Evolutionary conservation across 2,113 vertebrate genomes (phyloP).

Genomic region (Oxyruncus cristatus): DNA sequence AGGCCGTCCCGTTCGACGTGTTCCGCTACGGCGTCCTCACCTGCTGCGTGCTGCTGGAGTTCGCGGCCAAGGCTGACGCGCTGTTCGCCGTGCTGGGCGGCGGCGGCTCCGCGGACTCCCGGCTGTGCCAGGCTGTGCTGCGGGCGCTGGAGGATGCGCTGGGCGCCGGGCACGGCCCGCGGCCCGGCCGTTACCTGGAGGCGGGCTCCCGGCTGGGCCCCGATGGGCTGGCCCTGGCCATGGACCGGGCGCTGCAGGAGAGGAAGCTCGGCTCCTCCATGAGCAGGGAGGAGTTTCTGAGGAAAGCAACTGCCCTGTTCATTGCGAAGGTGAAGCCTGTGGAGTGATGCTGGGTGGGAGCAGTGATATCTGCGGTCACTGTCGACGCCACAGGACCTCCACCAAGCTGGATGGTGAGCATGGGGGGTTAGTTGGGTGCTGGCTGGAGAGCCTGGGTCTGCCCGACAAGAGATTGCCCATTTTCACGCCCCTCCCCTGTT

Average conservation of each 20-base stretch:
- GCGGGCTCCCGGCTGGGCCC: slow-evolving; percentile 89
- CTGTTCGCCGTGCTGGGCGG: slow-evolving; percentile 82
- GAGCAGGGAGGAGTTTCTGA: slow-evolving; percentile 89
- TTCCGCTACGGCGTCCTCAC: slow-evolving; percentile 89
- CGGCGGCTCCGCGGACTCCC: slow-evolving; percentile 31
- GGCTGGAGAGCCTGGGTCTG: neutral
- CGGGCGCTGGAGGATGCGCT: slow-evolving; percentile 85
- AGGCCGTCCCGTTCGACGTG: slow-evolving; percentile 86
- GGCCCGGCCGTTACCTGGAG: slow-evolving; percentile 79
- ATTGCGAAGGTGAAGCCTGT: slow-evolving; percentile 86
- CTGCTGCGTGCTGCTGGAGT: slow-evolving; percentile 90
- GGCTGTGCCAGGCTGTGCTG: slow-evolving; percentile 83
- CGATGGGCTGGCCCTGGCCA: slow-evolving; percentile 79
- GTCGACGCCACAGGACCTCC: neutral
- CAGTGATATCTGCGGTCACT: neutral
- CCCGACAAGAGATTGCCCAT: fast-evolving
- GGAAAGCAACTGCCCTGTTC: slow-evolving; percentile 84
- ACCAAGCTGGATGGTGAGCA: fast-evolving
- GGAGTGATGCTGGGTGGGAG: slow-evolving; percentile 40
- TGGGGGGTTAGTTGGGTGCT: fast-evolving
- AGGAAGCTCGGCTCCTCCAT: slow-evolving; percentile 72
- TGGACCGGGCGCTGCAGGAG: slow-evolving; percentile 74
- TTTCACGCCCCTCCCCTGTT: fast-evolving
- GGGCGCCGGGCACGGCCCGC: slow-evolving; percentile 51
- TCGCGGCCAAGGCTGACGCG: slow-evolving; percentile 80